A percentile compares a stretch with the other conserved stretches of the same genome.
Evolutionary conservation across 2,797 vertebrate species (phyloP).

Genomic region (Eutrigla gurnardus): DNA sequence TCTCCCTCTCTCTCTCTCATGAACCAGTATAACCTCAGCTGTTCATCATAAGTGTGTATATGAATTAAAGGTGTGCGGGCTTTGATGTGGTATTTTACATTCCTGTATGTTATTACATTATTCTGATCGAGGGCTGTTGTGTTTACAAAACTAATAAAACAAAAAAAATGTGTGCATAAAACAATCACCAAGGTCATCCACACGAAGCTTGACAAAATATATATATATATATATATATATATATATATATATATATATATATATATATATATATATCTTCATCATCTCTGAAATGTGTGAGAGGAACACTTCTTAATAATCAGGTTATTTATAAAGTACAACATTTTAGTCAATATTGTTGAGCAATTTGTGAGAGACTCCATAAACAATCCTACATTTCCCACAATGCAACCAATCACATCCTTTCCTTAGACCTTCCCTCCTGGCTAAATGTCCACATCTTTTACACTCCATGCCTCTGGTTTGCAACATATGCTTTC

Average conservation of each 20-base stretch:
- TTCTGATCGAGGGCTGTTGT: background rate
- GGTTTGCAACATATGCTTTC: background rate
- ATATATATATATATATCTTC: too few species aligned
- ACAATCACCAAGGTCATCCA: background rate
- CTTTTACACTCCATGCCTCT: background rate
- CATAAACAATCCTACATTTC: background rate
- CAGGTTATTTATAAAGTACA: too few species aligned
- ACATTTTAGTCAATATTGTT: too few species aligned
- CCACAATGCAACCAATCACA: background rate
- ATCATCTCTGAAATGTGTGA: background rate
- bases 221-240: too few species aligned
- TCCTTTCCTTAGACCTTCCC: background rate
- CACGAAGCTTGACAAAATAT: background rate
- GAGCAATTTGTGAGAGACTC: background rate
- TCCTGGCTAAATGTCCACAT: background rate
- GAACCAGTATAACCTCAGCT: too few species aligned
- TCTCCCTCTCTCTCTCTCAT: too few species aligned
- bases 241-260: too few species aligned
- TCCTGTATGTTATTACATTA: background rate
- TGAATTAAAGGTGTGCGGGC: constrained; percentile 17
- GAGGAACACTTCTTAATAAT: too few species aligned
- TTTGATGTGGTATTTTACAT: background rate
- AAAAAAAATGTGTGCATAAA: background rate
- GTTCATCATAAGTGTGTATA: background rate
- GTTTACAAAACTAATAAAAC: background rate